Evolutionary conservation across 1,140 invertebrate species (phyloP), one percentile per base, ranked within the genome.

Genomic region (Pogonus chalceus): DNA sequence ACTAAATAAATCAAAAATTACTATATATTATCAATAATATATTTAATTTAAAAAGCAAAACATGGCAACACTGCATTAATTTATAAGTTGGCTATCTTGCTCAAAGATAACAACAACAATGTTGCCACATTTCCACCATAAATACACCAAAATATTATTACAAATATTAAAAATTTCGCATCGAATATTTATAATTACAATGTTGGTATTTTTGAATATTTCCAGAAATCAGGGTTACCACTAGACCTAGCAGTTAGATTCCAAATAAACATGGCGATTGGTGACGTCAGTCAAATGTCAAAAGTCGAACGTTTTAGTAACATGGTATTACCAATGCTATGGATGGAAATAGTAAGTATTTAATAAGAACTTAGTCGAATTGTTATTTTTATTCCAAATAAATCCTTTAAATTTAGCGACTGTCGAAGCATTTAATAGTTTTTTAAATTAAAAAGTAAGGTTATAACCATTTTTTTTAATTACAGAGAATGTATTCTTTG

Each of bases 191-290:
- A 31, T 31, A 7, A 31, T 31, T 7, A 4, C 26, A 7, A 14
- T 31, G 26, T 31, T 31, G 4, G 4, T 31, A 31, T 31, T 31
- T 31, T 31, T 31, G 4, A 20, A 18, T 16, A 35, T 48, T 51
- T 50, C 57, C 69, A 85, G 68, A 72, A 80, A 60, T 83, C 86
- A n/a, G 88, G 88, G 18, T 67, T 88, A 22, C 87, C 88, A 0
- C 65, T 88, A 1, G 79, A 85, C 39, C 65, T 90, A 1, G 81
- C 82, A 24, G 81, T 82, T 4, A 82, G 85, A 55, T 84, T 88
- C 56, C 88, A 91, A 73, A 91, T 91, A 60, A 90, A 90, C 64
- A 85, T 91, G 83, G 83, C 81, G 1, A 67, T 88, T 0, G 79
- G 78, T 26, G 78, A 87, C 64, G 71, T 90, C 2, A 72, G 71